phyloP scores from a whole-genome alignment of 2,797 vertebrate species.

The Cryptoprocta ferox region DNA sequence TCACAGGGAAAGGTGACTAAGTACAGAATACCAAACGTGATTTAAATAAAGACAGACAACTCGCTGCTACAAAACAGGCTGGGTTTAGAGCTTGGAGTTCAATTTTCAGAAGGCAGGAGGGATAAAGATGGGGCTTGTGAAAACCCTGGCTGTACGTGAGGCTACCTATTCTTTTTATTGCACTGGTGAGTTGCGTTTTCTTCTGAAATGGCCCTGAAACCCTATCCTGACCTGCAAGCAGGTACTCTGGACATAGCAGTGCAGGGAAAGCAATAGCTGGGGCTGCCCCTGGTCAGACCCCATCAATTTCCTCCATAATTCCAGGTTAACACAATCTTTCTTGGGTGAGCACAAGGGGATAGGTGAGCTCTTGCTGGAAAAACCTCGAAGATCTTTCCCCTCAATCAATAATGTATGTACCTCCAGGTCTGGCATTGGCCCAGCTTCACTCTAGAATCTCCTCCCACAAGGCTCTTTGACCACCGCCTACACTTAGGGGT shows the following conservation, averaged over 20 bases:
- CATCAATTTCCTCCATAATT: not conserved
- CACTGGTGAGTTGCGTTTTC: not conserved
- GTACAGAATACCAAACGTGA: slow-evolving; percentile 87
- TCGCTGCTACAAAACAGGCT: slow-evolving; percentile 82
- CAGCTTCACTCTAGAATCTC: not conserved
- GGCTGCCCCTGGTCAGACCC: not conserved
- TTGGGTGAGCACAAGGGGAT: not conserved
- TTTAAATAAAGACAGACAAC: slow-evolving; percentile 76
- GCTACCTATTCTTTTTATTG: not conserved
- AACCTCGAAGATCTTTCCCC: not conserved
- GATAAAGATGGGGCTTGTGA: slow-evolving; percentile 23
- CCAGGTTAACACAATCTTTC: not conserved
- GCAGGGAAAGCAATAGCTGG: not conserved
- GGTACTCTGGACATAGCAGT: not conserved
- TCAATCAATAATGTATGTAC: not conserved
- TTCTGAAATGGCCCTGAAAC: not conserved
- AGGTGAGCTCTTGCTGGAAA: slow-evolving; percentile 57
- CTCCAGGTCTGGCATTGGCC: not conserved
- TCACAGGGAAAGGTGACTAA: slow-evolving; percentile 81
- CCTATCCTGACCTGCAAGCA: not conserved
- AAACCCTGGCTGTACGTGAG: not conserved
- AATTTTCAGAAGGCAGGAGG: not conserved
- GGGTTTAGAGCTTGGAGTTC: slow-evolving; percentile 73
- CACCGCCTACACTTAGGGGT: not conserved
- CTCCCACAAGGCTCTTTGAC: not conserved